These are phyloP conservation scores for Danionella cerebrum DNA, from an alignment of 2,113 vertebrate genomes.

Conservation along the genomic window DNA sequence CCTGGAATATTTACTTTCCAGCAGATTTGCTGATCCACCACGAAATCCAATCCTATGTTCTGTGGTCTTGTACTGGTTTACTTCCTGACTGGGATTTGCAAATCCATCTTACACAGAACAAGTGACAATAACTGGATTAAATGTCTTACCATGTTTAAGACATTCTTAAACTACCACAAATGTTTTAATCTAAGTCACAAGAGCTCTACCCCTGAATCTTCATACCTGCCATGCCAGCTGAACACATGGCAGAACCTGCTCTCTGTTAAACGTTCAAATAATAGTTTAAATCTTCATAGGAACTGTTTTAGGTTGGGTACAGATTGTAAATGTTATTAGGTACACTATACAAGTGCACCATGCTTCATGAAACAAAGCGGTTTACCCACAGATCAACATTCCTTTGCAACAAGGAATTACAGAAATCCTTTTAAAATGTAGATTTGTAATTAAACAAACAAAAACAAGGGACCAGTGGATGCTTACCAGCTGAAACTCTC, in stretches of 20 bases:
- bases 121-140: background rate
- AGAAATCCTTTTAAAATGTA: conserved; percentile 15
- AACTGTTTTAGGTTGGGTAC: too few relatives aligned
- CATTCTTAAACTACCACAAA: too few relatives aligned
- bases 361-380: conserved; percentile 48
- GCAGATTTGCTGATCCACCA: background rate
- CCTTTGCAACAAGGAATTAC: conserved; percentile 38
- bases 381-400: conserved; percentile 68
- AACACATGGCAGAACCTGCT: background rate
- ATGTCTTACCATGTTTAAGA: too few relatives aligned
- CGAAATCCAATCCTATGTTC: too few relatives aligned
- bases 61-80: background rate
- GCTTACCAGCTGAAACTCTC: conserved; percentile 96
- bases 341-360: background rate
- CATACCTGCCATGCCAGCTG: conserved; percentile 8
- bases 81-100: background rate
- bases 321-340: too few relatives aligned
- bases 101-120: background rate
- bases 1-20: background rate
- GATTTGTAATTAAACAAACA: background rate
- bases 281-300: background rate
- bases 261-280: background rate
- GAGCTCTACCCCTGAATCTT: background rate
- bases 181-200: conserved; percentile 8
- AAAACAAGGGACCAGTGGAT: background rate